These are phyloP conservation scores for Emys orbicularis DNA, from an alignment of 2,797 vertebrate genomes.

Conservation along the genomic window DNA sequence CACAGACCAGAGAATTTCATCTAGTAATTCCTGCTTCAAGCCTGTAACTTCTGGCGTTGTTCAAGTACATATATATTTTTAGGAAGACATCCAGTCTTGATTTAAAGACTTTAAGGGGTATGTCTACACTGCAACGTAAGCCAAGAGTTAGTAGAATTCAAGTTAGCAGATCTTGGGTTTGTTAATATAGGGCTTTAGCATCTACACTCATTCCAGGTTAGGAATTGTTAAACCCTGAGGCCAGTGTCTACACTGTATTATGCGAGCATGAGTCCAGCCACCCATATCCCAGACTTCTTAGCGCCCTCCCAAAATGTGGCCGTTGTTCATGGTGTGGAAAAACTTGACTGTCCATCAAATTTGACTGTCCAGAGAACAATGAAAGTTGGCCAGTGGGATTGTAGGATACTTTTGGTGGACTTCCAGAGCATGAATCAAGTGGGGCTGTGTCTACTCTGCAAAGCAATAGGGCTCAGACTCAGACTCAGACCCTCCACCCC, in stretches of 20 bases:
- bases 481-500: no score
- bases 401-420: no score
- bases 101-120: not conserved
- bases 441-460: no score
- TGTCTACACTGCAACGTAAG: not conserved
- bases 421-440: no score
- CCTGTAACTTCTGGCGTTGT: not conserved
- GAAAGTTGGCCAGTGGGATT: no score
- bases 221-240: not conserved
- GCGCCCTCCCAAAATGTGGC: not conserved
- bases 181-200: not conserved
- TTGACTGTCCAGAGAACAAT: no score
- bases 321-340: not conserved
- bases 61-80: not conserved
- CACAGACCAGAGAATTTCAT: not conserved
- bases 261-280: not conserved
- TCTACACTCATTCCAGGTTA: not conserved
- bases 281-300: not conserved
- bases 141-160: not conserved
- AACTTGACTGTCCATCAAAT: no score
- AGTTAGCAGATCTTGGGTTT: not conserved
- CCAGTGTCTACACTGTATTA: not conserved
- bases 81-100: not conserved
- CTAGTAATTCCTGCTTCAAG: not conserved
- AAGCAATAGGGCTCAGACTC: no score